phyloP scores from a whole-genome alignment of 2,888 invertebrate species.

The Acleris laterana region DNA sequence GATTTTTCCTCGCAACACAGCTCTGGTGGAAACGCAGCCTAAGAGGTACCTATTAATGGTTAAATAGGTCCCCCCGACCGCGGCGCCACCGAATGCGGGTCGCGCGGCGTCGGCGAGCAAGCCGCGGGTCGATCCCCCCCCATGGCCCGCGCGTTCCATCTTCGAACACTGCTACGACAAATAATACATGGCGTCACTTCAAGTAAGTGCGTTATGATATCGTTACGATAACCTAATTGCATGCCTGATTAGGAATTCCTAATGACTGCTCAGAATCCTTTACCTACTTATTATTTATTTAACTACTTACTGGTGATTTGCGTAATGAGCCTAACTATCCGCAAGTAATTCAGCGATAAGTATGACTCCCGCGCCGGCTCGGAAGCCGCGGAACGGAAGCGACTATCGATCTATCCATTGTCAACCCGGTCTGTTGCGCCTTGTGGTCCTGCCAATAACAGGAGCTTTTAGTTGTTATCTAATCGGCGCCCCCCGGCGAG shows the following conservation, averaged over 20 bases:
- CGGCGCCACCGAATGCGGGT: too few species aligned
- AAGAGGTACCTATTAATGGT: too few species aligned
- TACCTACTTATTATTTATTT: background rate
- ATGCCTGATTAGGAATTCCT: background rate
- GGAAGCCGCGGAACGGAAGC: constrained; percentile 3
- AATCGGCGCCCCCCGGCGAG: background rate
- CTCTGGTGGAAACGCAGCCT: too few species aligned
- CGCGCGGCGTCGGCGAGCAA: background rate
- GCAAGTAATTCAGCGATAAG: background rate
- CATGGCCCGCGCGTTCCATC: background rate
- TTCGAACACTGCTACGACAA: background rate
- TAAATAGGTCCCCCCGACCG: too few species aligned
- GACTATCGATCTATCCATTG: constrained; percentile 1
- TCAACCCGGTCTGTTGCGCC: background rate
- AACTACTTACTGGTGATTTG: background rate
- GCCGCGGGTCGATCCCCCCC: background rate
- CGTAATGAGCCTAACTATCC: background rate
- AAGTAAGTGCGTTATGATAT: background rate
- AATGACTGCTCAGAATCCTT: background rate
- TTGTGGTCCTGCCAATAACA: background rate
- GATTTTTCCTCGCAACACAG: too few species aligned
- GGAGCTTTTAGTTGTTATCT: constrained; percentile 11
- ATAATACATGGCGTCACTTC: background rate
- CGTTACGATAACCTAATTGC: background rate
- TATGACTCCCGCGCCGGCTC: background rate